phyloP scores from a whole-genome alignment of 2,888 invertebrate genomes.

The Hipparchia semele region DNA sequence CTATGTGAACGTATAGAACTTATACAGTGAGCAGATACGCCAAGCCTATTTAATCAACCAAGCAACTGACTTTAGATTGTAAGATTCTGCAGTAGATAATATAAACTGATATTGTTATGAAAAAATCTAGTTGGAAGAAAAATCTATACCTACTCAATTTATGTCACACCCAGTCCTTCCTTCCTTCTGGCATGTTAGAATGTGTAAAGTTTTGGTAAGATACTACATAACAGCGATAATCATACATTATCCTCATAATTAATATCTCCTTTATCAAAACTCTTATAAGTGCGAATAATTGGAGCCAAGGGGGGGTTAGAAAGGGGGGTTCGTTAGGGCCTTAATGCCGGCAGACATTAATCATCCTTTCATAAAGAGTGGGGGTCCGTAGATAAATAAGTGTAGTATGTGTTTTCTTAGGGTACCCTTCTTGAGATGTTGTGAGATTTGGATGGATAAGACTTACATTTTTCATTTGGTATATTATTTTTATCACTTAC shows the following conservation, averaged over 20 bases:
- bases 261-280: conserved; percentile 64
- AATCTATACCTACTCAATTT: neutral
- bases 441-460: conserved; percentile 54
- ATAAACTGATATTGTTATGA: no score
- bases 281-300: conserved; percentile 82
- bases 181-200: neutral
- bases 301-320: conserved; percentile 51
- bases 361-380: conserved; percentile 84
- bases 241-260: conserved; percentile 46
- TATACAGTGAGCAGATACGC: no score
- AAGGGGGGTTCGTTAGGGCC: conserved; percentile 70
- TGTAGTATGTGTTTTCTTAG: conserved; percentile 83
- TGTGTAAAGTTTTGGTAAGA: neutral
- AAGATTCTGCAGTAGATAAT: no score
- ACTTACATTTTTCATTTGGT: conserved; percentile 3
- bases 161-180: neutral
- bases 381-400: conserved; percentile 81
- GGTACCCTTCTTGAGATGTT: conserved; percentile 75
- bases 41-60: no score
- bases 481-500: no score
- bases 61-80: no score
- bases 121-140: no score
- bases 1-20: no score
- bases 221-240: conserved; percentile 13
- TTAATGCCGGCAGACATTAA: conserved; percentile 82